These are phyloP conservation scores for Cavia aperea DNA, from an alignment of 2,113 vertebrate genomes.

Conservation along the genomic window DNA sequence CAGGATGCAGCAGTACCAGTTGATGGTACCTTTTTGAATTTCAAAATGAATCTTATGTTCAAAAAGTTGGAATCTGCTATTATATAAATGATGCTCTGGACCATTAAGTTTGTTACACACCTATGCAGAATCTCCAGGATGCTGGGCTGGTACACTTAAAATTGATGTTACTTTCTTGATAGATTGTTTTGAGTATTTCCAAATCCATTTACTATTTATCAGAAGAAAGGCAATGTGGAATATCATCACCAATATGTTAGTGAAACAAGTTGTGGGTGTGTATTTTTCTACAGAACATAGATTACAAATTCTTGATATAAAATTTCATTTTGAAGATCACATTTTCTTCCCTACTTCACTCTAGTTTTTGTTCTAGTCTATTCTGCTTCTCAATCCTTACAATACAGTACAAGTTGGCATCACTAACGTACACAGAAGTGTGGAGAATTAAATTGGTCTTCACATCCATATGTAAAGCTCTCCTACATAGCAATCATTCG, in stretches of 20 bases:
- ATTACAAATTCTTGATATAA: neutral
- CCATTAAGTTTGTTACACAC: neutral
- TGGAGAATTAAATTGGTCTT: constrained; percentile 5
- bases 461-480: neutral
- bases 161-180: neutral
- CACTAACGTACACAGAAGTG: neutral
- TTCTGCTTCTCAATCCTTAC: neutral
- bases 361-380: neutral
- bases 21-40: neutral
- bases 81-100: neutral
- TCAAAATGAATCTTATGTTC: neutral
- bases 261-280: neutral
- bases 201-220: neutral
- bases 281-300: constrained; percentile 20
- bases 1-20: neutral
- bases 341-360: neutral
- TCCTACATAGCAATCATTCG: neutral
- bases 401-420: neutral
- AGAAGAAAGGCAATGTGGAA: neutral
- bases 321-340: neutral
- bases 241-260: neutral
- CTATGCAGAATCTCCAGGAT: neutral
- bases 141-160: neutral
- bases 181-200: neutral
- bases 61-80: neutral